Percentiles rank a stretch among this genome's conserved stretches.
phyloP scores from a whole-genome alignment of 2,797 vertebrate genomes.

The Arrhamphus sclerolepis region DNA sequence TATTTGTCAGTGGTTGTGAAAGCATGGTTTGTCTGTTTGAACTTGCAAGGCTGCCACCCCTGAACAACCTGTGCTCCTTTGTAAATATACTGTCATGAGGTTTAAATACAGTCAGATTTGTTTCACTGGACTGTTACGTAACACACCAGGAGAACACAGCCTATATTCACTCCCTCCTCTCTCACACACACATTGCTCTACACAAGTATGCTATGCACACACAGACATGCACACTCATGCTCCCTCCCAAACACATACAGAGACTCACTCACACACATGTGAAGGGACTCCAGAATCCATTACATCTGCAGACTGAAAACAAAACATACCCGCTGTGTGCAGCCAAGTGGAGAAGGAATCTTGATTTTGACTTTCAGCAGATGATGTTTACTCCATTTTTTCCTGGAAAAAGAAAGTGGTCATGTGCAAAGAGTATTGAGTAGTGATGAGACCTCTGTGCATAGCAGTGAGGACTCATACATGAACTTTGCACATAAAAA shows the following conservation, averaged over 20 bases:
- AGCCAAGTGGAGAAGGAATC: constrained; percentile 58
- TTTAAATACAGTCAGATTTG: constrained; percentile 47
- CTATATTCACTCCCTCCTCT: constrained; percentile 10
- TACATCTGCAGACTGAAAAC: constrained; percentile 61
- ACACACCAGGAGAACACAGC: constrained; percentile 16
- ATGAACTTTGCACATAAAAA: constrained; percentile 42
- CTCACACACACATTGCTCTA: constrained; percentile 7
- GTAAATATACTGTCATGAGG: constrained; percentile 47
- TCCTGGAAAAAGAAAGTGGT: constrained; percentile 40
- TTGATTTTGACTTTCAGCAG: constrained; percentile 52
- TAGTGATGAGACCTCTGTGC: neutral
- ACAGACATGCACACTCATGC: neutral
- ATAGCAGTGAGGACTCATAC: constrained; percentile 8
- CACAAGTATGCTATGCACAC: constrained; percentile 1
- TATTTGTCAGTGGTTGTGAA: constrained; percentile 19
- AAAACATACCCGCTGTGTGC: constrained; percentile 46
- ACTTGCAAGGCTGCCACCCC: constrained; percentile 1
- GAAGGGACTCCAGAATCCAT: constrained; percentile 55
- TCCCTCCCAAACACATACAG: constrained; percentile 4
- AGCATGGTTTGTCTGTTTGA: constrained; percentile 14
- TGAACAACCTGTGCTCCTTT: constrained; percentile 40
- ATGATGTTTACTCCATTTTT: constrained; percentile 62
- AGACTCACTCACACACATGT: constrained; percentile 16
- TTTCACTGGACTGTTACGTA: constrained; percentile 56
- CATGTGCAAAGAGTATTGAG: constrained; percentile 16